These are phyloP conservation scores for Raphicerus campestris DNA, from an alignment of 2,113 vertebrate genomes.

Conservation along the genomic window DNA sequence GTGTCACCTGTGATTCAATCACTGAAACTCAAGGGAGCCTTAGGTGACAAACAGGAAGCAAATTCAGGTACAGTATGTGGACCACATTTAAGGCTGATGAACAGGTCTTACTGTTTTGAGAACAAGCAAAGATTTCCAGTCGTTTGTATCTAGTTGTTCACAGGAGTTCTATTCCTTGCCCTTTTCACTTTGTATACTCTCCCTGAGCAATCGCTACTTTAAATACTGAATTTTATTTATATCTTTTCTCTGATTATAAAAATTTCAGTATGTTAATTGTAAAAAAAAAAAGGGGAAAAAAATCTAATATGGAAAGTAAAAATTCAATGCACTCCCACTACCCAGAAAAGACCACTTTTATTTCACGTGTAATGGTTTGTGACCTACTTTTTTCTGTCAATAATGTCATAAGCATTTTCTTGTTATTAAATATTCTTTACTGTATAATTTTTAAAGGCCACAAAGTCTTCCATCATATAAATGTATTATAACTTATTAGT, in stretches of 20 bases:
- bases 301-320: not conserved
- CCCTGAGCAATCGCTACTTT: not conserved
- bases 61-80: not conserved
- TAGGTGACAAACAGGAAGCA: not conserved
- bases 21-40: not conserved
- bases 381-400: not conserved
- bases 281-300: not conserved
- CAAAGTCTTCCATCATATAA: not conserved
- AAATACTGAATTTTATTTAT: not conserved
- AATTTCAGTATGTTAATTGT: not conserved
- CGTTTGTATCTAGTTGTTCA: not conserved
- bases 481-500: not conserved
- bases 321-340: not conserved
- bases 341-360: not conserved
- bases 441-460: not conserved
- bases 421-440: not conserved
- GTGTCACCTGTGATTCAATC: not conserved
- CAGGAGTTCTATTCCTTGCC: not conserved
- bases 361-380: not conserved
- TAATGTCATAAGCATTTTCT: not conserved
- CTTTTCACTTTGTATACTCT: not conserved
- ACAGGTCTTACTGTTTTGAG: not conserved
- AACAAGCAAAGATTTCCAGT: not conserved
- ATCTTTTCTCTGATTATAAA: constrained; percentile 8
- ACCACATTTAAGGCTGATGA: not conserved